phyloP scores from a whole-genome alignment of 2,888 invertebrate species.

The Coleophora deauratella region DNA sequence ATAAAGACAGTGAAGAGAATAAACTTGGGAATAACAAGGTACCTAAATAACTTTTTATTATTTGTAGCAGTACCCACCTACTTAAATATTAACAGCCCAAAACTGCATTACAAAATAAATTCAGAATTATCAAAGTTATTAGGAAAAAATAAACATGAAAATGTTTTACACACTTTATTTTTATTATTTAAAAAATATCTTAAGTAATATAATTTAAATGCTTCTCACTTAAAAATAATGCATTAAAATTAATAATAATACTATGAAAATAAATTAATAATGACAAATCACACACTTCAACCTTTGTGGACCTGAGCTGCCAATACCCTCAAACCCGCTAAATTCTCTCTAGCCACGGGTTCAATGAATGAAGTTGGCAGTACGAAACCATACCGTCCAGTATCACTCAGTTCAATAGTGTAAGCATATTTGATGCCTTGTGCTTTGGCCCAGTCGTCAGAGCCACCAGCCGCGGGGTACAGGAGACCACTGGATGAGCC shows the following conservation, averaged over 20 bases:
- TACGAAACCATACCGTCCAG: conserved; percentile 89
- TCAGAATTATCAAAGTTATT: no score
- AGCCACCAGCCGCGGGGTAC: conserved; percentile 87
- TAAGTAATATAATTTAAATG: background rate
- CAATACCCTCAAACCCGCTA: conserved; percentile 80
- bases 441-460: conserved; percentile 95
- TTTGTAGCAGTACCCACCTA: background rate
- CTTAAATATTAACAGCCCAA: no score
- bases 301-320: conserved; percentile 35
- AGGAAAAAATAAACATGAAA: no score
- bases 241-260: background rate
- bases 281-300: conserved; percentile 6
- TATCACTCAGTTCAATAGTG: conserved; percentile 91
- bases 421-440: conserved; percentile 89
- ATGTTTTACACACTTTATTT: no score
- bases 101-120: no score
- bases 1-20: conserved; percentile 23
- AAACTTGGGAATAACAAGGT: conserved; percentile 36
- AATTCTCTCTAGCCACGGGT: conserved; percentile 82
- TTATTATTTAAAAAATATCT: no score
- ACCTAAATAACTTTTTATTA: conserved; percentile 14
- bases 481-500: conserved; percentile 85
- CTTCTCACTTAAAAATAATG: background rate
- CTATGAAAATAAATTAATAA: conserved; percentile 17
- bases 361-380: conserved; percentile 85